These are phyloP conservation scores for Siniperca knerii DNA, from an alignment of 2,113 vertebrate species.

Conservation along the genomic window DNA sequence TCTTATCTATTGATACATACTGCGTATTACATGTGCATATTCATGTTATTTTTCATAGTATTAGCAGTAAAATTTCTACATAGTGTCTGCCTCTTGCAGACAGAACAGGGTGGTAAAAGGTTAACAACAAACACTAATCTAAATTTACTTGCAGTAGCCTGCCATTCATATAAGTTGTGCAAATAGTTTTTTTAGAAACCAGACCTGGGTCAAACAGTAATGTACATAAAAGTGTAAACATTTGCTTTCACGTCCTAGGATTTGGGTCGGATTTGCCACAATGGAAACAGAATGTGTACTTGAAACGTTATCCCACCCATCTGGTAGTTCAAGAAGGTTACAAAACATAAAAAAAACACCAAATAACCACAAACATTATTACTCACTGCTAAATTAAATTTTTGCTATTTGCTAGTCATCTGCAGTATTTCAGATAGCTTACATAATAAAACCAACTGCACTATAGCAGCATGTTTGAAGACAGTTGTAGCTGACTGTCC, in stretches of 20 bases:
- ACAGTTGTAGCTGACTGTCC: slow-evolving; percentile 22
- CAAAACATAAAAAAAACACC: slow-evolving; percentile 12
- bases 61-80: neutral
- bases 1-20: neutral
- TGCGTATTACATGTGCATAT: neutral
- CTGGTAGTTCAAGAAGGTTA: slow-evolving; percentile 6
- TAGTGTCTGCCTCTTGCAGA: neutral
- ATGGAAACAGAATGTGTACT: slow-evolving; percentile 2
- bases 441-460: slow-evolving; percentile 1
- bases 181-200: slow-evolving; percentile 9
- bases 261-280: slow-evolving; percentile 5
- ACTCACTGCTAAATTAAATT: slow-evolving; percentile 18
- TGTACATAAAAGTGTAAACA: neutral
- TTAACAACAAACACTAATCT: neutral
- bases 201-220: neutral
- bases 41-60: neutral
- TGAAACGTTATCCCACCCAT: slow-evolving; percentile 19
- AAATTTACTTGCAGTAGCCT: neutral
- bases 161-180: neutral
- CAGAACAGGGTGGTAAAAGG: slow-evolving; percentile 3
- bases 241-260: slow-evolving; percentile 15
- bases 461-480: slow-evolving; percentile 30
- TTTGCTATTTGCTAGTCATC: neutral
- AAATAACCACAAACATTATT: slow-evolving; percentile 22
- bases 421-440: neutral